Percentiles rank a stretch among this genome's conserved stretches.
These are phyloP conservation scores for Crotalus tigris DNA, from an alignment of 2,113 vertebrate genomes.

Conservation along the genomic window DNA sequence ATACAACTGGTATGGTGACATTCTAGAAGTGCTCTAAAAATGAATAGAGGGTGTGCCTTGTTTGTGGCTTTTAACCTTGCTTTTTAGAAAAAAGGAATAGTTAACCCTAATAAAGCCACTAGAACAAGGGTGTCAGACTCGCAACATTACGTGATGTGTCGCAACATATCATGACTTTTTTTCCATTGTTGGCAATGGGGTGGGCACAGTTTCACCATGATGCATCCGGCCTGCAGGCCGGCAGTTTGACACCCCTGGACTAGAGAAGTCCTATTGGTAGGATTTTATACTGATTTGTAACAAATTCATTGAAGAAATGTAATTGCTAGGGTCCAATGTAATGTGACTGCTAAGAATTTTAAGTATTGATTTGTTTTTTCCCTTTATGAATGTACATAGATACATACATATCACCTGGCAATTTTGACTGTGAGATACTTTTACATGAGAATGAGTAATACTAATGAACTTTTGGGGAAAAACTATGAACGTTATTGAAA, in stretches of 20 bases:
- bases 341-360: background rate
- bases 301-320: background rate
- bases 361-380: background rate
- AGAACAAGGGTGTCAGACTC: no score
- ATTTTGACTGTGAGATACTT: background rate
- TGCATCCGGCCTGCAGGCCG: no score
- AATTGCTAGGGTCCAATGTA: background rate
- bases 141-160: no score
- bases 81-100: background rate
- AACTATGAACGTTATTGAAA: background rate
- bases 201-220: no score
- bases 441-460: background rate
- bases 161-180: no score
- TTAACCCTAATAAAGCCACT: background rate
- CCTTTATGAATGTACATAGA: background rate
- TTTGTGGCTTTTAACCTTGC: constrained; percentile 9
- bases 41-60: background rate
- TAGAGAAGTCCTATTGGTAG: background rate
- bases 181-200: no score
- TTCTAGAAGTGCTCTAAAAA: background rate
- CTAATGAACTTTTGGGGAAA: background rate
- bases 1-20: background rate
- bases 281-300: background rate
- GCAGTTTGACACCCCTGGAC: no score
- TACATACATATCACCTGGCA: background rate